Evolutionary conservation across 2,888 invertebrate genomes (phyloP).

Genomic region (Chrysomela aeneicollis): DNA sequence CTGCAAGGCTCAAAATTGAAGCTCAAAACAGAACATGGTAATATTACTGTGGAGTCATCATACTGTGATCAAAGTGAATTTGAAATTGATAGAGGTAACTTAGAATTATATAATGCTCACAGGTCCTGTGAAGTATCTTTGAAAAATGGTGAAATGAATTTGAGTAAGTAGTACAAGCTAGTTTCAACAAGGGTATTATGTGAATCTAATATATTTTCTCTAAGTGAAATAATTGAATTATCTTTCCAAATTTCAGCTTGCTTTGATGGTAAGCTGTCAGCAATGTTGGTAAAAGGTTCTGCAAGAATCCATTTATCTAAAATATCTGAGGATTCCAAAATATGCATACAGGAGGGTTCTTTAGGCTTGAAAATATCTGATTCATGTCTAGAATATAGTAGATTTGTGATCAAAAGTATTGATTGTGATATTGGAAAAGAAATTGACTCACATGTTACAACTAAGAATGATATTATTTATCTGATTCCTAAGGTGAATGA

Average conservation of each 20-base stretch:
- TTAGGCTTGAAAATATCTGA: conserved; percentile 53
- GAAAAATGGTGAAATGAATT: conserved; percentile 49
- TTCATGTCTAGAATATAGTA: conserved; percentile 48
- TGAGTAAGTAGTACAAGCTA: conserved; percentile 44
- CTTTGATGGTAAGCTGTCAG: conserved; percentile 56
- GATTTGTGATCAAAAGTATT: conserved; percentile 45
- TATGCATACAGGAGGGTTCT: conserved; percentile 49
- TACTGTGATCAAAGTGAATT: conserved; percentile 52
- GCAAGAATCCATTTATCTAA: conserved; percentile 56
- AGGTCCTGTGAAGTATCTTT: conserved; percentile 50
- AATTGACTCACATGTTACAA: conserved; percentile 34
- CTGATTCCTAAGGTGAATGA: conserved; percentile 40
- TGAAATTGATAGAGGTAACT: conserved; percentile 48
- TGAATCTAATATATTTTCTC: too few species aligned
- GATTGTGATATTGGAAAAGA: conserved; percentile 37
- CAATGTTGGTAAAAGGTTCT: conserved; percentile 50
- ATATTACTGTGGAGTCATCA: conserved; percentile 51
- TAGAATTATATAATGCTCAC: conserved; percentile 53
- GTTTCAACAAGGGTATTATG: too few species aligned
- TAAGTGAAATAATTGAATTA: conserved; percentile 23
- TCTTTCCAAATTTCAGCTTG: conserved; percentile 52
- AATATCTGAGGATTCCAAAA: conserved; percentile 52
- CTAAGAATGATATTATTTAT: conserved; percentile 29
- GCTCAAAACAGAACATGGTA: conserved; percentile 49
- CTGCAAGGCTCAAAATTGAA: conserved; percentile 50